Evolutionary conservation across 2,113 vertebrate species (phyloP).

Genomic region (Anolis carolinensis): DNA sequence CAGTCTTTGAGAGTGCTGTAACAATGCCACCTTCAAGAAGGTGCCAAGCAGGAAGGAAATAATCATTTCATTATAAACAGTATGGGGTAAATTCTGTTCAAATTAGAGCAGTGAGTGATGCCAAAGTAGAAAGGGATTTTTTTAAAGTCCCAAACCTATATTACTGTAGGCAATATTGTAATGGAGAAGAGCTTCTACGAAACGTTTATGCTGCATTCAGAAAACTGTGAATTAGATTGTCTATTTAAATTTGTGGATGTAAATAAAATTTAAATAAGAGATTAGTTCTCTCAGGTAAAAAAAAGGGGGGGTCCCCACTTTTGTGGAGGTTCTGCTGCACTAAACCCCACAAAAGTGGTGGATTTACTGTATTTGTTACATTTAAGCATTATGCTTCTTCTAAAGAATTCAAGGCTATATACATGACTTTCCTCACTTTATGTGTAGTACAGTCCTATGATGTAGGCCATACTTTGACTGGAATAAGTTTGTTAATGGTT

Average conservation of each 20-base stretch:
- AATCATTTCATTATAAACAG: conserved; percentile 35
- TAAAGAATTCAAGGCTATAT: no score
- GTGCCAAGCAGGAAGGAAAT: conserved; percentile 30
- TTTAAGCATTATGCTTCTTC: no score
- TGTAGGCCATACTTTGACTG: no score
- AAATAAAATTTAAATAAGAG: no score
- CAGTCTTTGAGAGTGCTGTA: background rate
- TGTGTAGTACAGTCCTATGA: no score
- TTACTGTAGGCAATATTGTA: background rate
- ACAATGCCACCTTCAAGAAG: background rate
- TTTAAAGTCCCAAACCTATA: background rate
- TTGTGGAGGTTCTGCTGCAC: no score
- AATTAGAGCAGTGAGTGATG: conserved; percentile 30
- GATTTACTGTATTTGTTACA: no score
- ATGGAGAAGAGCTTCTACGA: background rate
- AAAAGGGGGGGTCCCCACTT: no score
- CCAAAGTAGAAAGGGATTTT: background rate
- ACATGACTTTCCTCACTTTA: no score
- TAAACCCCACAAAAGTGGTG: no score
- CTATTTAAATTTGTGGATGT: background rate
- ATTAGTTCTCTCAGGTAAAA: no score
- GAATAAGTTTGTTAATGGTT: no score
- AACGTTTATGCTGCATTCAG: background rate
- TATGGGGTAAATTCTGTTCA: conserved; percentile 41
- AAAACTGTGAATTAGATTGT: background rate